Base-by-base conservation (phyloP, 2,113 vertebrate species). In the Bubo blakistoni region DNA sequence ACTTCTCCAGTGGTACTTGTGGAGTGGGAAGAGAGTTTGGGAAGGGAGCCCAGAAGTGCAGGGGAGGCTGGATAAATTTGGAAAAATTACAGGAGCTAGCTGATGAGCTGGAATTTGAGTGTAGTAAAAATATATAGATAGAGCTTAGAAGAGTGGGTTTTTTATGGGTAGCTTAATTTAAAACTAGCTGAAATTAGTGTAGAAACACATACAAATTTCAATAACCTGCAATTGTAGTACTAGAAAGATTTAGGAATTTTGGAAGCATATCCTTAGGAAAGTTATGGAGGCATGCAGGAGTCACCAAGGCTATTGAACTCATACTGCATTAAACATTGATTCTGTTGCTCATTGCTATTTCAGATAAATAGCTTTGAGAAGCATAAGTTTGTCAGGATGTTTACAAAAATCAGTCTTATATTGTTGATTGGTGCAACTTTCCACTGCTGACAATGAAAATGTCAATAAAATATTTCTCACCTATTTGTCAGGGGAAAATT, bases 31-130 rank as follows among this genome's bases (percentile, higher is more conserved):
- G 92, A 90, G 59, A 73, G 54, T 90, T 90, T 94, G 81, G 86
- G 88, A 93, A 92, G 22, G 29, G 32, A 94, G 86, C 86, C 95
- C 93, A 94, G 91, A 97, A 96, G 10, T 78, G 59, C 79, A 94
- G 88, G 46, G 92, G 89, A 96, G 86, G 86, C 3, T 93, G 65
- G 55, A 92, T 94, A 96, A 95, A 95, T 38, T 85, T 26, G 36
- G 81, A 81, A 92, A 89, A 89, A 92, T 79, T 81, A 73, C 66
- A 92, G 66, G 32, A 97, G 62, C 22, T 94, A 76, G 57, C 14
- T 95, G 80, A 84, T 69, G 55, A 92, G 79, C 32, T 88, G 78
- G 52, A 91, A 84, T 93, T 58, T 74, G 59, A 95, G 34, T n/a
- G 29, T 76, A 87, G 73, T 87, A 92, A 96, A 95, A 94, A 89